These are phyloP conservation scores for Drosophila lacteicornis DNA, from an alignment of 1,140 invertebrate species.

Conservation along the genomic window DNA sequence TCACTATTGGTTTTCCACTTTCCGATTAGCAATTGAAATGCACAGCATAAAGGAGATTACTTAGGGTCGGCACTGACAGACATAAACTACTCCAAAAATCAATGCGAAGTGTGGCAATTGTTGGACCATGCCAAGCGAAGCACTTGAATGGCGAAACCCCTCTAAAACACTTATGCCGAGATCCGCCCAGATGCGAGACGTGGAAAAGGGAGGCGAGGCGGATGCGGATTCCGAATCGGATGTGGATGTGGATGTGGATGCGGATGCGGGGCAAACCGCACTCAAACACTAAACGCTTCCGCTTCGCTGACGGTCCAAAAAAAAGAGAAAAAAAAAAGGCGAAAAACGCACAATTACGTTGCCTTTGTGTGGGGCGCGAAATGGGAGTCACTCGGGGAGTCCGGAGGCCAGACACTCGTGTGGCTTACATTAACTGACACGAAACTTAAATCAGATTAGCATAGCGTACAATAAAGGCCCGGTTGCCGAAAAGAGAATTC, in stretches of 20 bases:
- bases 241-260: conserved; percentile 7
- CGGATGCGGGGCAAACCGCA: conserved; percentile 41
- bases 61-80: neutral
- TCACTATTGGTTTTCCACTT: conserved; percentile 34
- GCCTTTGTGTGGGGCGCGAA: conserved; percentile 25
- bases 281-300: conserved; percentile 46
- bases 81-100: conserved; percentile 22
- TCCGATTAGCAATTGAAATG: conserved; percentile 45
- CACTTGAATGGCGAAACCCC: conserved; percentile 38
- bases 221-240: conserved; percentile 4
- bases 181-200: conserved; percentile 21
- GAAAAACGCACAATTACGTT: conserved; percentile 40
- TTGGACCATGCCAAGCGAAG: conserved; percentile 27
- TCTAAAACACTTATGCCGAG: conserved; percentile 29
- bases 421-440: conserved; percentile 57
- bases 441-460: conserved; percentile 66
- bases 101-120: conserved; percentile 39
- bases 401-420: conserved; percentile 12
- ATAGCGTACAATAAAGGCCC: conserved; percentile 59
- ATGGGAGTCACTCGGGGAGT: conserved; percentile 7
- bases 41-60: conserved; percentile 41
- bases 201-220: neutral
- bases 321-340: neutral
- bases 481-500: conserved; percentile 35
- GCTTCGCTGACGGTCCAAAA: conserved; percentile 24